Evolutionary conservation across 2,888 invertebrate species (phyloP), one percentile per base, ranked within the genome.

Genomic region (Lepidocyrtoides sp.): DNA sequence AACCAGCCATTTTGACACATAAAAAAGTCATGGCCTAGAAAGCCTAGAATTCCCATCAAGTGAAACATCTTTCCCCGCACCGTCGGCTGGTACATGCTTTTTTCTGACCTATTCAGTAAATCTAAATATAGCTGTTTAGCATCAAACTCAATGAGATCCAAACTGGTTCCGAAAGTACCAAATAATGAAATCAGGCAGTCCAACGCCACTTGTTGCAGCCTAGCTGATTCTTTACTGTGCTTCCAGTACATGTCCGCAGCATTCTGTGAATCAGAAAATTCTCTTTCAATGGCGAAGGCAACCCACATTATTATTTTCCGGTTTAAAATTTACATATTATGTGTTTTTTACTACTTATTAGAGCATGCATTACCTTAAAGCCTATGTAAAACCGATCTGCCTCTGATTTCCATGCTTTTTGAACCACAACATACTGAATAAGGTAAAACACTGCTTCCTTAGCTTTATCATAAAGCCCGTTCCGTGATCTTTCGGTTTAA

Each of bases 31-130:
- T 75, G 23, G 10, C 89, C 87, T 20, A 91, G 60, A 17, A 66
- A 48, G 0, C 92, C 93, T 0, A 94, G 23, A 17, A 92, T 12
- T 4, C 94, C 94, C 36, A 94, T 26, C 8, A 92, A 83, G 44
- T 93, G 86, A 66, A 93, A 93, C 84, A 94, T 93, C 81, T 93
- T 94, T 26, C 91, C 94, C 10, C 93, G 69, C 0, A 94, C 94
- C 32, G 92, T 92, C 8, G 94, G 94, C 23, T 93, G 92, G 72
- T 69, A 93, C 0, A 69, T 23, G 8, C 86, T 87, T 63, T 93
- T 92, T 63, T 93, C 93, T 3, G 93, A 91, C 14, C 41, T 36
- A 0, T 41, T 10, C 4, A 93, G 36, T 0, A 94, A 41, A 1
- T 90, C 84, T 66, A 75, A 63, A 41, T 93, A 94, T 23, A 93